Base-by-base conservation (phyloP, 2,113 vertebrate species). In the Paedocypris sp. region DNA sequence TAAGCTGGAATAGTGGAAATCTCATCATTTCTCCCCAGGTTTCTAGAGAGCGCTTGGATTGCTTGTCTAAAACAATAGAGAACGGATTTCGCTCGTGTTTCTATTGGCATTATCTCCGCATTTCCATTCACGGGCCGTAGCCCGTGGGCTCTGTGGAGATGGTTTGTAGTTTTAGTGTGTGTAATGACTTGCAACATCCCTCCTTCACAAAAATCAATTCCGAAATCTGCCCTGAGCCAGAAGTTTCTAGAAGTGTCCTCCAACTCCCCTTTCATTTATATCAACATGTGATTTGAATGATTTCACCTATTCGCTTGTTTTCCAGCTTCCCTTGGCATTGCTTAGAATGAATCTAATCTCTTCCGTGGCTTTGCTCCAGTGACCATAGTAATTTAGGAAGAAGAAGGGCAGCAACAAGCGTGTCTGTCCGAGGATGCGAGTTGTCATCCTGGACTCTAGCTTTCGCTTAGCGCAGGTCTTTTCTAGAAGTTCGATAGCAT, bases 281-380 rank as follows among this genome's bases (percentile, higher is more conserved):
- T 75, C 70, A 75, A 71, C 74, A 65, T 70, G 42, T 65, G 71
- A 61, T 72, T 75, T 69, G 53, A 78, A 79, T 76, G 71, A 76
- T 73, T 74, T 62, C 70, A 70, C 58, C 70, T 68, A 57, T 53
- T 75, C 41, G 11, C 52, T 76, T 72, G 72, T 63, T 79, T 69
- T 68, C 63, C 59, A 64, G 59, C 76, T 53, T 73, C 75, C 66
- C 48, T 52, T 67, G 65, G 65, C 61, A 45, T 64, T 60, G 68
- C 31, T 53, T 56, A 25, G 60, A 77, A 72, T 77, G 71, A 78
- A 78, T 72, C 62, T 67, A 71, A 74, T 77, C 63, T 76, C 69
- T 68, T 70, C 42, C 18, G 66, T 71, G 74, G 69, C 72, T 64
- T 38, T 68, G 67, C 70, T 75, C 73, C 68, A 67, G 62, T 63